Percentiles rank a stretch among this genome's conserved stretches.
These are phyloP conservation scores for Drosophila pachea DNA, from an alignment of 1,140 invertebrate genomes.

Conservation along the genomic window DNA sequence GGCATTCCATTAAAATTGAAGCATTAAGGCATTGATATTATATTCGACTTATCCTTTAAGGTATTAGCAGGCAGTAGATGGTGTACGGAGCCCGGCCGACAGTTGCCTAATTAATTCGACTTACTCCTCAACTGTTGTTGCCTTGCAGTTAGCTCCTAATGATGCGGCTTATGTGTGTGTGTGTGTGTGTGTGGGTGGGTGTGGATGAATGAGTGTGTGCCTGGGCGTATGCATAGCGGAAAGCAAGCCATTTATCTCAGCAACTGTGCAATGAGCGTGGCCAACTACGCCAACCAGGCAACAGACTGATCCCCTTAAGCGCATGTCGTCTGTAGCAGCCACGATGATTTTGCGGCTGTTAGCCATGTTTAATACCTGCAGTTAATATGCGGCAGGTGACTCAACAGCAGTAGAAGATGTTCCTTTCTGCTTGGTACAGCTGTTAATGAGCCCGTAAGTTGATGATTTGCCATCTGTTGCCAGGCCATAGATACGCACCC, in stretches of 20 bases:
- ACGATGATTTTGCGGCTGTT: slow-evolving; percentile 54
- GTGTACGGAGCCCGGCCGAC: slow-evolving; percentile 20
- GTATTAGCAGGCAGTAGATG: slow-evolving; percentile 4
- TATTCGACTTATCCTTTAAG: slow-evolving; percentile 19
- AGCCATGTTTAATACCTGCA: slow-evolving; percentile 64
- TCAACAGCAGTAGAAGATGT: slow-evolving; percentile 37
- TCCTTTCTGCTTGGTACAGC: slow-evolving; percentile 13
- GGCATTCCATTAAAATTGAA: no score
- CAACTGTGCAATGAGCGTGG: slow-evolving; percentile 30
- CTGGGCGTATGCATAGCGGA: slow-evolving; percentile 6
- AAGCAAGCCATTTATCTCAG: slow-evolving; percentile 45
- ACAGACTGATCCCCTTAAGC: slow-evolving; percentile 8
- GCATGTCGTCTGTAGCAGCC: slow-evolving; percentile 22
- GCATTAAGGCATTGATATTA: slow-evolving; percentile 8
- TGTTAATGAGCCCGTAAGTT: slow-evolving; percentile 59
- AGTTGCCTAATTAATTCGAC: slow-evolving; percentile 67
- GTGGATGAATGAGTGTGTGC: no score
- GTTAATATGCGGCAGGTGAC: slow-evolving; percentile 77
- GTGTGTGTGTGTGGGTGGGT: slow-evolving; percentile 9
- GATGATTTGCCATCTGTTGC: slow-evolving; percentile 40
- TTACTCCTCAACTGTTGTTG: slow-evolving; percentile 35
- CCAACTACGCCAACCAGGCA: background rate
- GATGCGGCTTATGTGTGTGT: slow-evolving; percentile 31
- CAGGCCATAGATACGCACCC: slow-evolving; percentile 1
- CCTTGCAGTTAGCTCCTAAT: slow-evolving; percentile 37